phyloP scores from a whole-genome alignment of 2,113 vertebrate genomes.

The Dromaius novaehollandiae region DNA sequence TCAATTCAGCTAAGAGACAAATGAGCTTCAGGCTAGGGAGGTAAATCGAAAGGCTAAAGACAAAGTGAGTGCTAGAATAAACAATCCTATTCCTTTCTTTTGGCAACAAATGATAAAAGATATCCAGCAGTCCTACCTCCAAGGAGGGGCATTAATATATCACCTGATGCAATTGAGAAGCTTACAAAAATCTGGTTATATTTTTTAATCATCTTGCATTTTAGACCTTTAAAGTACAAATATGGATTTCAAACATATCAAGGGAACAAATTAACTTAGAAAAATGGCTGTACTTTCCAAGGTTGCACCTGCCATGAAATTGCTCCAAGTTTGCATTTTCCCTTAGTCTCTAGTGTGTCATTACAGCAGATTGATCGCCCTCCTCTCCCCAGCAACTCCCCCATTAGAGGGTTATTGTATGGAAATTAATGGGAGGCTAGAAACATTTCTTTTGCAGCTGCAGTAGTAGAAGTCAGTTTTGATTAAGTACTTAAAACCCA shows the following conservation, averaged over 20 bases:
- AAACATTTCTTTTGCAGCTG: constrained; percentile 82
- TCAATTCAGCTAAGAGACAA: constrained; percentile 6
- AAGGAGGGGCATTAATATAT: constrained; percentile 46
- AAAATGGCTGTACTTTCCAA: constrained; percentile 80
- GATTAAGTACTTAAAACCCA: constrained; percentile 74
- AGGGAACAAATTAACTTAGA: constrained; percentile 84
- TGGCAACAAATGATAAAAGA: constrained; percentile 54
- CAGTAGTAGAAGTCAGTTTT: constrained; percentile 79
- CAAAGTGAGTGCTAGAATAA: constrained; percentile 24
- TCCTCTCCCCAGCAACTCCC: constrained; percentile 76
- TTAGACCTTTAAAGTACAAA: constrained; percentile 83
- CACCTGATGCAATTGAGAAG: constrained; percentile 60
- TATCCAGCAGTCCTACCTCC: constrained; percentile 40
- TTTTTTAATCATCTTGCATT: constrained; percentile 80
- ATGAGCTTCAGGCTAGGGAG: background rate
- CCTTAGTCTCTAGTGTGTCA: constrained; percentile 76
- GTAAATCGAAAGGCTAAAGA: constrained; percentile 10
- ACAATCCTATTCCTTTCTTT: background rate
- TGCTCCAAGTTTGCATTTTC: constrained; percentile 83
- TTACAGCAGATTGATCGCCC: constrained; percentile 81
- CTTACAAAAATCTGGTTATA: constrained; percentile 73
- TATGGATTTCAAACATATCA: constrained; percentile 84
- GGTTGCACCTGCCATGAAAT: constrained; percentile 84
- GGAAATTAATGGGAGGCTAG: constrained; percentile 82
- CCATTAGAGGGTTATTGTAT: constrained; percentile 85